Evolutionary conservation across 2,113 vertebrate species (phyloP).

Genomic region (Chionomys nivalis): DNA sequence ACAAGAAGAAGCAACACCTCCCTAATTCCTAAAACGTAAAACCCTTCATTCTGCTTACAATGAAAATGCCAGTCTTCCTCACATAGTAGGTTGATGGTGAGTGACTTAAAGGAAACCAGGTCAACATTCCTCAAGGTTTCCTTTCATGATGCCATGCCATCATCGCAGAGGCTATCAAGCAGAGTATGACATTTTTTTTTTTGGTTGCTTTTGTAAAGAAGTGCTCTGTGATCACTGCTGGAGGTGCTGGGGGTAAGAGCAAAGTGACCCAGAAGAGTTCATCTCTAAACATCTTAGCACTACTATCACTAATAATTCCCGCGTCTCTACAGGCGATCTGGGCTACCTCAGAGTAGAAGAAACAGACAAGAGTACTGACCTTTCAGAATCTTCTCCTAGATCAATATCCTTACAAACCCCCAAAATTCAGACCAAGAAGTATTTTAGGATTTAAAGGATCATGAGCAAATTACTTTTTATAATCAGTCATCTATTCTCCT

Average conservation of each 20-base stretch:
- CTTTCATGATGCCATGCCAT: neutral
- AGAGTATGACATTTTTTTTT: neutral
- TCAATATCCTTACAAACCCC: neutral
- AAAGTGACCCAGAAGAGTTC: neutral
- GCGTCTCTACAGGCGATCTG: neutral
- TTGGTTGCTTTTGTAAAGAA: neutral
- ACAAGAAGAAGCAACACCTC: neutral
- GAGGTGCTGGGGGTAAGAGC: neutral
- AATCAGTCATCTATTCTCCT: neutral
- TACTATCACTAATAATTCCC: neutral
- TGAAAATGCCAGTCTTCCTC: neutral
- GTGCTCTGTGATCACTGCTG: neutral
- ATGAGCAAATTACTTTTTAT: conserved; percentile 13
- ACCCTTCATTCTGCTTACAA: neutral
- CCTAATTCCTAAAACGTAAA: neutral
- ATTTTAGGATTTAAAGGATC: conserved; percentile 12
- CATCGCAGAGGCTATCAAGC: neutral
- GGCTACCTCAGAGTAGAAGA: neutral
- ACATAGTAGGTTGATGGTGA: no score
- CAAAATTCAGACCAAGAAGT: neutral
- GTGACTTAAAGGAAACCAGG: neutral
- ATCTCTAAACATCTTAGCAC: neutral
- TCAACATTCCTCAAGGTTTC: neutral
- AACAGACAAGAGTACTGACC: neutral
- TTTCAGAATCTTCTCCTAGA: conserved; percentile 10